These are phyloP conservation scores for Morphnarchus princeps DNA, from an alignment of 2,113 vertebrate genomes.

Conservation along the genomic window DNA sequence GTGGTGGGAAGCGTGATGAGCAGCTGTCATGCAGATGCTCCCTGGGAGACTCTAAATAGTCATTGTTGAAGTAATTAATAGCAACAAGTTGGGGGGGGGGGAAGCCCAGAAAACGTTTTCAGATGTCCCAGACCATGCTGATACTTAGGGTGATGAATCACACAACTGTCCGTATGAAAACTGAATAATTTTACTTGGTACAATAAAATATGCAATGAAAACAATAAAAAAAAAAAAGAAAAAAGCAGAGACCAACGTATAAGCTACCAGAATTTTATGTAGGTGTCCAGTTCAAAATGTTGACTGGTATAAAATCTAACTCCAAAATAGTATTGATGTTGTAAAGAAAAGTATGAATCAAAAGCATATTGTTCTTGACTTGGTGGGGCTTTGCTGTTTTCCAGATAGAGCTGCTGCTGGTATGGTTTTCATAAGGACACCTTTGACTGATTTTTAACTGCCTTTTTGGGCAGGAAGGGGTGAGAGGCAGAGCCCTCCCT, in stretches of 20 bases:
- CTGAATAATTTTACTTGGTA: neutral
- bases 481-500: neutral
- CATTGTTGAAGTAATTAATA: slow-evolving; percentile 22
- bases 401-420: neutral
- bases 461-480: neutral
- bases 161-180: neutral
- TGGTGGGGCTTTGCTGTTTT: neutral
- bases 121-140: neutral
- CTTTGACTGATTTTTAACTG: neutral
- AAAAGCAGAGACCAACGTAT: neutral
- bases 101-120: neutral
- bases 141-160: neutral
- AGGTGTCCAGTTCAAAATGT: neutral
- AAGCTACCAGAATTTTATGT: neutral
- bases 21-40: neutral
- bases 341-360: neutral
- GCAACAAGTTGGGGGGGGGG: neutral
- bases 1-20: neutral
- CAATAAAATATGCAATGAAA: neutral
- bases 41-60: neutral
- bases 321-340: neutral
- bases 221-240: neutral
- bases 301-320: neutral
- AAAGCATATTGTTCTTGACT: neutral
- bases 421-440: neutral